Conservation (phyloP, 2,888 invertebrate genomes). For the Hetaerina titia region DNA sequence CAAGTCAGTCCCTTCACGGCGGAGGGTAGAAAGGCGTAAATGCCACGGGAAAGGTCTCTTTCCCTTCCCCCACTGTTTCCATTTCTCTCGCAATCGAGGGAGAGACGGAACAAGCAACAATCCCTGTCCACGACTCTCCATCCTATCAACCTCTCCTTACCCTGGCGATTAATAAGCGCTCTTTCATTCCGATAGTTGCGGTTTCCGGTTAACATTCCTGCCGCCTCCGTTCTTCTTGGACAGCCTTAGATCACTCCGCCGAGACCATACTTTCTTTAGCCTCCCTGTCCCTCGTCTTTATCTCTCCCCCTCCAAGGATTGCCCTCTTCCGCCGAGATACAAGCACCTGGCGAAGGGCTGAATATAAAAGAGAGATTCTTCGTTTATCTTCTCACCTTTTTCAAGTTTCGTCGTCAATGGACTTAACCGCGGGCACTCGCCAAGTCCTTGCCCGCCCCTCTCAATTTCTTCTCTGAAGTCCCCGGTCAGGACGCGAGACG, state of each 20-base stretch:
- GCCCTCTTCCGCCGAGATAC: not conserved
- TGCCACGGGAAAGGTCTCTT: too few relatives aligned
- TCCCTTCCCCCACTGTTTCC: too few relatives aligned
- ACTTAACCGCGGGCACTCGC: constrained; percentile 1
- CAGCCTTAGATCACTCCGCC: not conserved
- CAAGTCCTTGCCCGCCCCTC: not conserved
- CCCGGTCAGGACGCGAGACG: not conserved
- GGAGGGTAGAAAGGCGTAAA: too few relatives aligned
- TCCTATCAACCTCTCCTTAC: too few relatives aligned
- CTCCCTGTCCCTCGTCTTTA: not conserved
- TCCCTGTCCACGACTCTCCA: too few relatives aligned
- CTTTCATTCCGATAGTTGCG: not conserved
- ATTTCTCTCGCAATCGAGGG: too few relatives aligned
- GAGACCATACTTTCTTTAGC: not conserved
- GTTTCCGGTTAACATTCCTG: not conserved
- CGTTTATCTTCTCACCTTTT: not conserved
- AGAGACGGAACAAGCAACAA: too few relatives aligned
- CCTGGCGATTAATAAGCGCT: too few relatives aligned
- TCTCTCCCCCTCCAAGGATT: not conserved
- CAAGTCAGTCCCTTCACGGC: too few relatives aligned
- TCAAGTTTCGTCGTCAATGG: not conserved
- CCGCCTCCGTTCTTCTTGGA: not conserved
- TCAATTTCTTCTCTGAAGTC: not conserved
- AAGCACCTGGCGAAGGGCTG: not conserved
- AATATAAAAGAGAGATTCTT: not conserved